phyloP scores from a whole-genome alignment of 1,140 invertebrate genomes.

The Ceratina australensis region DNA sequence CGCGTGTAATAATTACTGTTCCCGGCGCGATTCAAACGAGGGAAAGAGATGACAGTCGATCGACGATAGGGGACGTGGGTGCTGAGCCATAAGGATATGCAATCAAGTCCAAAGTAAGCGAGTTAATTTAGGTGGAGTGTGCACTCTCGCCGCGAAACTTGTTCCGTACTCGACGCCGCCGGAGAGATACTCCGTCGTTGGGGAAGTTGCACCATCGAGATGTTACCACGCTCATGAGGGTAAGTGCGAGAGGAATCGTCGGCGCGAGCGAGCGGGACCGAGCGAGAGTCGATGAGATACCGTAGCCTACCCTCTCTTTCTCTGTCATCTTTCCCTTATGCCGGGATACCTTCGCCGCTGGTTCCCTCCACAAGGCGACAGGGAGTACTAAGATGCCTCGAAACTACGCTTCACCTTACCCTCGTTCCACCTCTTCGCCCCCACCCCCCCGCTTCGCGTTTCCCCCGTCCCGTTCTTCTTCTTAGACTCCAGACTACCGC shows the following conservation, averaged over 20 bases:
- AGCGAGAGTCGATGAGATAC: conserved; percentile 24
- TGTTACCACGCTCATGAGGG: conserved; percentile 65
- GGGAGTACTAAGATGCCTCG: conserved; percentile 62
- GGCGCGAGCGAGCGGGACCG: not conserved
- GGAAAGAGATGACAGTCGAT: conserved; percentile 49
- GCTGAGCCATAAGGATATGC: conserved; percentile 66
- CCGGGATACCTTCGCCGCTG: conserved; percentile 46
- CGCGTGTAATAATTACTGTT: conserved; percentile 48
- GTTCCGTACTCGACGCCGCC: conserved; percentile 54
- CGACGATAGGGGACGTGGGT: conserved; percentile 36
- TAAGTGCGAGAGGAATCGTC: conserved; percentile 48
- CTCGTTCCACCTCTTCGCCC: conserved; percentile 44
- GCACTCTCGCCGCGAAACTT: conserved; percentile 73
- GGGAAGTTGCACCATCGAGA: conserved; percentile 69
- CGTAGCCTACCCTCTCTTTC: conserved; percentile 15
- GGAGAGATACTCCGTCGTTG: conserved; percentile 62
- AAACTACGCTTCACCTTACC: conserved; percentile 64
- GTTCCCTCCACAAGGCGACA: conserved; percentile 58
- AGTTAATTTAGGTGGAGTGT: conserved; percentile 74
- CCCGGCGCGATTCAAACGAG: conserved; percentile 23
- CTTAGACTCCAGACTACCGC: conserved; percentile 33
- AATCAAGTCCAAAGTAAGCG: conserved; percentile 72
- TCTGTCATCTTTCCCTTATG: conserved; percentile 63
- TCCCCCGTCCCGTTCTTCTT: not conserved
- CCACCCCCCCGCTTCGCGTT: conserved; percentile 1